phyloP scores from a whole-genome alignment of 2,797 vertebrate species.

The Gymnoscopelus microlampas region DNA sequence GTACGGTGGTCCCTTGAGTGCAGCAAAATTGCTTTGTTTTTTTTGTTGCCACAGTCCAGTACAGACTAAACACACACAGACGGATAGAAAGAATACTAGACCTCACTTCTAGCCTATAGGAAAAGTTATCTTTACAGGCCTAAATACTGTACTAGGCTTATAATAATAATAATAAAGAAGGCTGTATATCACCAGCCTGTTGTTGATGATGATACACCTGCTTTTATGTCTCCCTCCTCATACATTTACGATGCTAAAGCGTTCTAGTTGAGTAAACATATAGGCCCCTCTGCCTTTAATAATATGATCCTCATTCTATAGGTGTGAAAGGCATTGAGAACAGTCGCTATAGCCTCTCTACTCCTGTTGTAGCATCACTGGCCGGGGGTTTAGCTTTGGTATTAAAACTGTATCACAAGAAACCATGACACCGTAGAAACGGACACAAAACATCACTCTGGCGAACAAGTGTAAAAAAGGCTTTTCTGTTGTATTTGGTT shows the following conservation, averaged over 20 bases:
- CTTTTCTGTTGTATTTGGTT: slow-evolving; percentile 76
- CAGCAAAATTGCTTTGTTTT: slow-evolving; percentile 32
- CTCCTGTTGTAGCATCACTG: slow-evolving; percentile 58
- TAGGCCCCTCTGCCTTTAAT: slow-evolving; percentile 50
- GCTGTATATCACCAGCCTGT: slow-evolving; percentile 45
- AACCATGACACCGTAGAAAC: slow-evolving; percentile 47
- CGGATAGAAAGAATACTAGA: slow-evolving; percentile 72
- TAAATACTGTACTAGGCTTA: slow-evolving; percentile 37
- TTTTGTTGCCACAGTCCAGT: slow-evolving; percentile 39
- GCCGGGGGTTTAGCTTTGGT: slow-evolving; percentile 68
- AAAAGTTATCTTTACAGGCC: slow-evolving; percentile 68
- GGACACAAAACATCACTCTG: slow-evolving; percentile 35
- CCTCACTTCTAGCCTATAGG: slow-evolving; percentile 47
- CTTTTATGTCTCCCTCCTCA: slow-evolving; percentile 40
- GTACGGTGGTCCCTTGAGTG: slow-evolving; percentile 66
- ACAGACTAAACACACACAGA: slow-evolving; percentile 72
- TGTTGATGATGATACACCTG: slow-evolving; percentile 44
- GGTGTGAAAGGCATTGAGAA: slow-evolving; percentile 69
- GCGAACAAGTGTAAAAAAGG: slow-evolving; percentile 53
- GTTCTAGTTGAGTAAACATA: slow-evolving; percentile 72
- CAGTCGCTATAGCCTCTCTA: slow-evolving; percentile 64
- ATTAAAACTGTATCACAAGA: slow-evolving; percentile 35
- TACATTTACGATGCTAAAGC: slow-evolving; percentile 43
- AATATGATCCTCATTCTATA: slow-evolving; percentile 55
- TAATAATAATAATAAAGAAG: slow-evolving; percentile 28